A percentile compares a stretch with the other conserved stretches of the same genome.
Conservation (phyloP, 2,797 vertebrate species). For the Ceryle rudis region DNA sequence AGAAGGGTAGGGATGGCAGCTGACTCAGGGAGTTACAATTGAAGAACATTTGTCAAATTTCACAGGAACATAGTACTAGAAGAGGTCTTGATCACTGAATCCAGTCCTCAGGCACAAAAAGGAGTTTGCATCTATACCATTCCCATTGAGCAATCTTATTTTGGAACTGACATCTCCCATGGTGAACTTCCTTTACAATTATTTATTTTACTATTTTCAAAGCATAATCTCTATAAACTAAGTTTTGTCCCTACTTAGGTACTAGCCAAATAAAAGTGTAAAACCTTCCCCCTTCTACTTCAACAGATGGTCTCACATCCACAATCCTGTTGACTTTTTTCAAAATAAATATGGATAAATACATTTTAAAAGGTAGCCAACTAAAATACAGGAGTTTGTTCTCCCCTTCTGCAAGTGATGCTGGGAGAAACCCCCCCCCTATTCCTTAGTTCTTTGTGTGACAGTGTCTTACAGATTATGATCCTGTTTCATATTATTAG, state of each 20-base stretch:
- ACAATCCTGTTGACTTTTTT: not conserved
- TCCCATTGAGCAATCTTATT: not conserved
- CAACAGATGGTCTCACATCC: not conserved
- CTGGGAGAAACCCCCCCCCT: not conserved
- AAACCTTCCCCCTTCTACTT: not conserved
- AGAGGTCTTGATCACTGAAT: not conserved
- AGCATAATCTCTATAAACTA: not conserved
- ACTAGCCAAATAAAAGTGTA: not conserved
- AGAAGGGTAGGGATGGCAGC: not conserved
- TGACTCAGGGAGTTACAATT: not conserved
- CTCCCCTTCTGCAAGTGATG: not conserved
- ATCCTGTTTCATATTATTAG: not conserved
- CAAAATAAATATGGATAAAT: not conserved
- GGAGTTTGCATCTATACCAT: not conserved
- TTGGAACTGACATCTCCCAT: not conserved
- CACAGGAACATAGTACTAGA: not conserved
- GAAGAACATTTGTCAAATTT: not conserved
- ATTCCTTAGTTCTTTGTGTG: not conserved
- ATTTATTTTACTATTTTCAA: not conserved
- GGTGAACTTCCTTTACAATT: not conserved
- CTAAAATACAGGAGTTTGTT: not conserved
- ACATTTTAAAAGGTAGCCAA: not conserved
- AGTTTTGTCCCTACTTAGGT: not conserved
- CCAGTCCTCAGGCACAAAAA: fast-evolving
- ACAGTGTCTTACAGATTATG: not conserved